Evolutionary conservation across 1,140 invertebrate species (phyloP), one percentile per base, ranked within the genome.

Genomic region (Drosophila sp.): DNA sequence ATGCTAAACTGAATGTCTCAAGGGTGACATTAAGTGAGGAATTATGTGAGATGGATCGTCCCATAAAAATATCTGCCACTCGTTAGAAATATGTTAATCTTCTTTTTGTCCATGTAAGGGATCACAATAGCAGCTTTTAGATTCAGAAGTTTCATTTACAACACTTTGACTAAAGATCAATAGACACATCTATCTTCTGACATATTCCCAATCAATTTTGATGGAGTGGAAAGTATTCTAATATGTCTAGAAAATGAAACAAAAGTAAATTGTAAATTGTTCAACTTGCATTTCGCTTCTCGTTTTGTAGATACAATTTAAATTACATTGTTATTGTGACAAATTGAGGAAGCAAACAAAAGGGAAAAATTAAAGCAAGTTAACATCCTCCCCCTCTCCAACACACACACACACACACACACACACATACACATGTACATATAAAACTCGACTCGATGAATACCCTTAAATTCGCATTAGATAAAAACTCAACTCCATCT

Each of bases 321-420:
- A 82, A 82, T 70, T 82, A 76, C 75, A 72, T 87, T 87, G 76
- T 87, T 82, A 71, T 76, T 79, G 69, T 66, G 67, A 87, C 83
- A 82, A 87, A 87, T 87, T 83, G 83, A 75, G 60, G 70, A 63
- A 65, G 77, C 61, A 65, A 58, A 78, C 75, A 79, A 65, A 61
- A 72, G 30, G 40, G 50, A 61, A 38, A 68, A 60, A 85, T 73
- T 78, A 73, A 80, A 76, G 61, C 41, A 17, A 7, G 73, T 76
- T 76, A 57, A 38, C 44, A 25, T 25, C 30, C 2, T 30, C 4
- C 30, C 2, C 30, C 30, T 30, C 4, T 30, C 30, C 4, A 1
- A 30, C 30, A 2, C 4, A 30, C 30, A 2, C 35, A 8, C 10
- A 0, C 8, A 11, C 35, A 30, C 30, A 30, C 40, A 41, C 11